Conservation (phyloP, 2,797 vertebrate genomes). For the Channa striata region DNA sequence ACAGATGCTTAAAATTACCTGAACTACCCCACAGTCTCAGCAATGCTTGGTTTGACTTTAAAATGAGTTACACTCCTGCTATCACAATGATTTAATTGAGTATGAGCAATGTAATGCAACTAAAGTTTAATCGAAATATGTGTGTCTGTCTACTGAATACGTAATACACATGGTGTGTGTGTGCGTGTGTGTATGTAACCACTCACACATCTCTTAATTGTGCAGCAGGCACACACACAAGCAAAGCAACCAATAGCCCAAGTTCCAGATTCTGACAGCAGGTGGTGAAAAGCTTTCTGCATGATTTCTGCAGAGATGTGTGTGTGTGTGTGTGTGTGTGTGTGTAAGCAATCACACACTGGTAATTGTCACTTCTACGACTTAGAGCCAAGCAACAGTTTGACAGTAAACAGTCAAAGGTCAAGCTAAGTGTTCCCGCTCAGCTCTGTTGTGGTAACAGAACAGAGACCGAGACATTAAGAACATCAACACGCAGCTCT, state of each 20-base stretch:
- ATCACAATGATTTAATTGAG: neutral
- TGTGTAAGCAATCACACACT: neutral
- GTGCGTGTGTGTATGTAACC: neutral
- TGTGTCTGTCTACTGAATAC: neutral
- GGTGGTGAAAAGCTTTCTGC: conserved; percentile 66
- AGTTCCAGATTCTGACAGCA: conserved; percentile 70
- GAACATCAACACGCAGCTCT: conserved; percentile 46
- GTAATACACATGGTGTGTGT: too few relatives aligned
- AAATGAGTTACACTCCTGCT: neutral
- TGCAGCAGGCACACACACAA: conserved; percentile 11
- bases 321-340: conserved; percentile 2
- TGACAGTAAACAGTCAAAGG: conserved; percentile 67
- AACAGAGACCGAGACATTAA: conserved; percentile 48
- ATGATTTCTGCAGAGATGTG: conserved; percentile 37
- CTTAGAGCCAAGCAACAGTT: conserved; percentile 44
- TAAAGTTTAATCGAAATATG: neutral
- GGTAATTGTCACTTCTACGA: conserved; percentile 42
- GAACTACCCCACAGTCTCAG: neutral
- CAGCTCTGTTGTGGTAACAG: conserved; percentile 54
- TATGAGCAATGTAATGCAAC: neutral
- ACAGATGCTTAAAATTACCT: neutral
- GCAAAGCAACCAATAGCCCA: conserved; percentile 54
- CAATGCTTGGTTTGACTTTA: neutral
- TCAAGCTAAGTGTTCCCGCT: conserved; percentile 48
- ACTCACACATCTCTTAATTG: neutral